Evolutionary conservation across 2,888 invertebrate genomes (phyloP).

Genomic region (Drosophila paranaensis): DNA sequence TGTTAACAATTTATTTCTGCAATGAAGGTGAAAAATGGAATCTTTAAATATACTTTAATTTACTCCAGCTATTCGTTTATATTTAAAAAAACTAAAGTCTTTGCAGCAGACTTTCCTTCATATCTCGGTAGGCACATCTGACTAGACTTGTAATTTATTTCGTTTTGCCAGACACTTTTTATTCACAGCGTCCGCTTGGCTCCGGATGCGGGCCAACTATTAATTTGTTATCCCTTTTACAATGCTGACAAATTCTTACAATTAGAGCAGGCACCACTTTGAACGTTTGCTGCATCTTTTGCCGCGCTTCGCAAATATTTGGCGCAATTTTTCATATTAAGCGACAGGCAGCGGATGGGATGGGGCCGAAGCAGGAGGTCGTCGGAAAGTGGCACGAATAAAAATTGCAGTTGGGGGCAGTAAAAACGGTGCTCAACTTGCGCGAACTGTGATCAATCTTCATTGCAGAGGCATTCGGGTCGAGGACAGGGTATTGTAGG

Average conservation of each 20-base stretch:
- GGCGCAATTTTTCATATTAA: constrained; percentile 77
- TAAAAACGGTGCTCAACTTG: constrained; percentile 61
- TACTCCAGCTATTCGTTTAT: no score
- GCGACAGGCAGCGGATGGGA: constrained; percentile 51
- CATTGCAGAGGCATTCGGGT: constrained; percentile 40
- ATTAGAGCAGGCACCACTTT: constrained; percentile 58
- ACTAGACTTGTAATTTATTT: constrained; percentile 2
- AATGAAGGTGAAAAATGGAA: no score
- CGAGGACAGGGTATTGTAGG: neutral
- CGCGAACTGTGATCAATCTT: constrained; percentile 78
- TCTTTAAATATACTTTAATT: no score
- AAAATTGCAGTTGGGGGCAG: constrained; percentile 67
- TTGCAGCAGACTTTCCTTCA: neutral
- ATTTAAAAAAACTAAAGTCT: no score
- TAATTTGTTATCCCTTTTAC: constrained; percentile 52
- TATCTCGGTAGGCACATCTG: neutral
- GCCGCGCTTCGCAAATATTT: constrained; percentile 67
- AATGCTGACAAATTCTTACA: constrained; percentile 73
- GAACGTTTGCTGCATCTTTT: constrained; percentile 35
- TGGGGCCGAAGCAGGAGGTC: constrained; percentile 45
- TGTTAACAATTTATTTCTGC: neutral
- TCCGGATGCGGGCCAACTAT: constrained; percentile 29
- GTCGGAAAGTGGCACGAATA: constrained; percentile 60
- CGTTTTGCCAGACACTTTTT: neutral
- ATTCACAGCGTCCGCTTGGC: constrained; percentile 2